A percentile compares a stretch with the other conserved stretches of the same genome.
phyloP scores from a whole-genome alignment of 2,113 vertebrate species.

The Pomatostomus ruficeps region DNA sequence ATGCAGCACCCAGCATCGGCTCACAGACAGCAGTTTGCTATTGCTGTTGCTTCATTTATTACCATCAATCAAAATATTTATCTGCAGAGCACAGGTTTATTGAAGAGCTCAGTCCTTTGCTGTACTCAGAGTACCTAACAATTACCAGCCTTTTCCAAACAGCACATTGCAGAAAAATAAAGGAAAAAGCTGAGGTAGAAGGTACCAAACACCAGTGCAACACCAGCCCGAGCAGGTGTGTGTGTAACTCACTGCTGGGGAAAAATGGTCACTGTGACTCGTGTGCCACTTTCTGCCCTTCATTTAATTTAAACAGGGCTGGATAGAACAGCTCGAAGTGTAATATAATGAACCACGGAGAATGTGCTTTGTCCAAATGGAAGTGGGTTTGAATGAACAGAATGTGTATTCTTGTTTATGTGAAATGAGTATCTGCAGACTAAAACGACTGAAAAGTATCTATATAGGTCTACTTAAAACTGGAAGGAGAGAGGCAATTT shows the following conservation, averaged over 20 bases:
- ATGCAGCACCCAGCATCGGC: neutral
- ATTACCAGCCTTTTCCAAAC: neutral
- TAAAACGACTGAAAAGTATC: slow-evolving; percentile 1
- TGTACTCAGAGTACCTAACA: neutral
- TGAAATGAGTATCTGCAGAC: neutral
- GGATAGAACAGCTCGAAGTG: neutral
- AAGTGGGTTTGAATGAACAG: neutral
- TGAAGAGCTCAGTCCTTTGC: neutral
- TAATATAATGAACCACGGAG: neutral
- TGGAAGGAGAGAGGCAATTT: slow-evolving; percentile 47
- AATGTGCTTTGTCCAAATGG: neutral
- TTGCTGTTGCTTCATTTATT: neutral
- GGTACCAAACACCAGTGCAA: neutral
- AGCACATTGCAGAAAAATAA: neutral
- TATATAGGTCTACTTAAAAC: neutral
- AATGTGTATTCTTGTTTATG: neutral
- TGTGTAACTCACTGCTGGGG: neutral
- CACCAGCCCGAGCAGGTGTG: neutral
- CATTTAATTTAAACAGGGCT: neutral
- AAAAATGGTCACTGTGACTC: neutral
- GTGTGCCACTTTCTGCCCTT: neutral
- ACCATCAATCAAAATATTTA: neutral
- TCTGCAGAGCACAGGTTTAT: neutral
- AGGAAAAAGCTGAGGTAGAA: neutral
- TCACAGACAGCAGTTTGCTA: neutral